Evolutionary conservation across 2,113 vertebrate species (phyloP).

Genomic region (Leucosticte australis): DNA sequence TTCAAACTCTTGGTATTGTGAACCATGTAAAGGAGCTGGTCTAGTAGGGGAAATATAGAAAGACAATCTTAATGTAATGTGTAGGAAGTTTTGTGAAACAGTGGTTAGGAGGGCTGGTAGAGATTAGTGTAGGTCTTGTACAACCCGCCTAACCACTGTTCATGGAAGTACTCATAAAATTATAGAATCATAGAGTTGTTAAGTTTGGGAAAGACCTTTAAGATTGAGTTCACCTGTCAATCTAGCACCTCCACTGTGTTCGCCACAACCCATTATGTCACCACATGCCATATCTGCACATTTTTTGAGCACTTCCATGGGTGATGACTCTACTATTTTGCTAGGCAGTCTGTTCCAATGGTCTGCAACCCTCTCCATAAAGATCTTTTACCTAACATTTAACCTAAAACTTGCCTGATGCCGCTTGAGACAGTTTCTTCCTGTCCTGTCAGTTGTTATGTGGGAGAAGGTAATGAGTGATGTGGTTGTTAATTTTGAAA

Average conservation of each 20-base stretch:
- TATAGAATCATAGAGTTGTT: not conserved
- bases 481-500: not conserved
- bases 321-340: not conserved
- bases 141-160: not conserved
- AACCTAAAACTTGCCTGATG: not conserved
- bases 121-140: not conserved
- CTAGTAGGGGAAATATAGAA: not conserved
- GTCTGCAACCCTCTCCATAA: fast-evolving
- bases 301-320: not conserved
- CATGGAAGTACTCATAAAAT: not conserved
- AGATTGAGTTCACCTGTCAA: not conserved
- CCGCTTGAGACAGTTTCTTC: not conserved
- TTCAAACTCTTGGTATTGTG: not conserved
- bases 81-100: not conserved
- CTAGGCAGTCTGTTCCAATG: not conserved
- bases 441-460: not conserved
- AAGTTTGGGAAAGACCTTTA: not conserved
- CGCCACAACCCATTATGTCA: not conserved
- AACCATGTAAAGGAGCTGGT: not conserved
- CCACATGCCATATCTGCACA: not conserved
- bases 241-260: not conserved
- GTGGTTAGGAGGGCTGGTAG: not conserved
- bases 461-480: not conserved
- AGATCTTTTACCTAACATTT: not conserved
- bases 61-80: not conserved